Conservation (phyloP, 2,113 vertebrate genomes). For the Trochalopteron elliotii region DNA sequence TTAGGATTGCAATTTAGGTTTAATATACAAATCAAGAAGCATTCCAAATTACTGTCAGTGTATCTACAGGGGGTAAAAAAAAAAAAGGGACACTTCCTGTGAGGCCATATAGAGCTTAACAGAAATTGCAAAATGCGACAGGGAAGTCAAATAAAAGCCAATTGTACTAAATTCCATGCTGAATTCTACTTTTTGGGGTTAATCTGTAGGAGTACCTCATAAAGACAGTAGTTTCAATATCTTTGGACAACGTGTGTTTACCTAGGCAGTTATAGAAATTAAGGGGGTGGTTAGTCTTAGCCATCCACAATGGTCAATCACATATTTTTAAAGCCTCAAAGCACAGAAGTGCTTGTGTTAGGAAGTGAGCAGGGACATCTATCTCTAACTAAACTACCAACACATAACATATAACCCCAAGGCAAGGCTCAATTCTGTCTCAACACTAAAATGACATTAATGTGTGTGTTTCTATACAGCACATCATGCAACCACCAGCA, state of each 20-base stretch:
- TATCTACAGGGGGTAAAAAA: neutral
- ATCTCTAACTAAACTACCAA: neutral
- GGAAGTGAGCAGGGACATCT: neutral
- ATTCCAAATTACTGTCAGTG: neutral
- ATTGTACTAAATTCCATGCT: neutral
- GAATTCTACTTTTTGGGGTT: neutral
- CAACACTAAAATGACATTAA: neutral
- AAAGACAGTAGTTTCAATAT: neutral
- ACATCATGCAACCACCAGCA: rapidly evolving
- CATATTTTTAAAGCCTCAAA: neutral
- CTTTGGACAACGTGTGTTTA: neutral
- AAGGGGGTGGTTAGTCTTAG: neutral
- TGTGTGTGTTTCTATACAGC: neutral
- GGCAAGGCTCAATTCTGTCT: neutral
- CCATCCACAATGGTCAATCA: neutral
- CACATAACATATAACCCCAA: neutral
- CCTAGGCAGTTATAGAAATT: neutral
- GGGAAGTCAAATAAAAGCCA: neutral
- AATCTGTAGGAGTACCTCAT: neutral
- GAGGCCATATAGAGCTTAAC: neutral
- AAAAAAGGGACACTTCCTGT: neutral
- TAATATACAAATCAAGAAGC: neutral
- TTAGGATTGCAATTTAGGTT: neutral
- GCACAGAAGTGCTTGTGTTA: neutral
- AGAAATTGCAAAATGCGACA: neutral